Percentiles rank a stretch among this genome's conserved stretches.
Evolutionary conservation across 1,140 invertebrate species (phyloP).

Genomic region (Dendrolimus punctatus): DNA sequence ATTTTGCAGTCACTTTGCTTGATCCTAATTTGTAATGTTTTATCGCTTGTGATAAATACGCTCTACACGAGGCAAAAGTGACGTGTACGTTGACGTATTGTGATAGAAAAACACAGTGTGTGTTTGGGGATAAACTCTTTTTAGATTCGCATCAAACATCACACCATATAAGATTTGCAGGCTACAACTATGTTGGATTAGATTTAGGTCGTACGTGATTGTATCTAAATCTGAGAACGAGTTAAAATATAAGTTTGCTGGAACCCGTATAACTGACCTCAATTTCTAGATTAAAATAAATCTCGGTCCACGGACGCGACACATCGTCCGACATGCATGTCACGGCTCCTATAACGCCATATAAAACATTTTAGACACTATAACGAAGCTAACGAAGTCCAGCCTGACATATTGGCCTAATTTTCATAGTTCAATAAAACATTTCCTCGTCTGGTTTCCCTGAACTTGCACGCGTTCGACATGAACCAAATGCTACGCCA

Average conservation of each 20-base stretch:
- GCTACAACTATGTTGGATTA: conserved; percentile 19
- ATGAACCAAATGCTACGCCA: conserved; percentile 15
- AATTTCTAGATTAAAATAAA: conserved; percentile 16
- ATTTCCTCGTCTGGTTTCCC: conserved; percentile 45
- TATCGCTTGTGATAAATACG: too few species aligned
- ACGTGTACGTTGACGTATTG: too few species aligned
- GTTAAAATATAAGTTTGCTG: conserved; percentile 24
- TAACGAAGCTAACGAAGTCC: conserved; percentile 3
- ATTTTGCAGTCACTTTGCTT: too few species aligned
- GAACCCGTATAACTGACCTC: conserved; percentile 23
- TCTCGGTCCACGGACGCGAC: conserved; percentile 5
- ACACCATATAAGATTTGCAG: conserved; percentile 15
- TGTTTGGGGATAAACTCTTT: neutral
- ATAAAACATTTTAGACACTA: conserved; percentile 5
- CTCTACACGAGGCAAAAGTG: too few species aligned
- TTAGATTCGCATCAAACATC: conserved; percentile 10
- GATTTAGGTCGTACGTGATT: conserved; percentile 37
- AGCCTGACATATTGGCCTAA: conserved; percentile 38
- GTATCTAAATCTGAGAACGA: conserved; percentile 23
- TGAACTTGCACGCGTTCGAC: conserved; percentile 47
- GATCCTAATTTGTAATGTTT: too few species aligned
- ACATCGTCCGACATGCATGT: conserved; percentile 8
- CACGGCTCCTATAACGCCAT: conserved; percentile 9
- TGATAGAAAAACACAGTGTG: too few species aligned
- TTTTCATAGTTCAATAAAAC: conserved; percentile 48